Evolutionary conservation across 2,797 vertebrate species (phyloP), one percentile per base, ranked within the genome.

Genomic region (Silurus lanzhouensis): DNA sequence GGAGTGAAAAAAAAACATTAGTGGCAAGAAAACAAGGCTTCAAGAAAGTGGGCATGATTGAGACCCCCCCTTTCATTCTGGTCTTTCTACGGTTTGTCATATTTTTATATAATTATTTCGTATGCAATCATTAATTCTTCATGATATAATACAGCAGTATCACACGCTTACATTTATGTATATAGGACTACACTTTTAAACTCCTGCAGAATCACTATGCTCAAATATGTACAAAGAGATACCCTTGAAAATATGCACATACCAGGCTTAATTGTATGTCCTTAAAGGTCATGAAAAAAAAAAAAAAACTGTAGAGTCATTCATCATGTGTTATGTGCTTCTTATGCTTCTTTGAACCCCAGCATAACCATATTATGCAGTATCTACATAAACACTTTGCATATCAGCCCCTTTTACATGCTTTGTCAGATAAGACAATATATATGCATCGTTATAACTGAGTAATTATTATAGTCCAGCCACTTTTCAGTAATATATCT

Each of bases 271-370:
- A 27, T 55, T 75, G 14, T 27, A 74, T 55, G 48, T 55, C 72
- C 20, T 25, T 57, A 75, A 75, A 75, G 72, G 72, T 75, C 72
- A 75, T 27, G 72, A 57, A 75, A 75, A 55, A 17, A 13, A 57
- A 1, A 74, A 52, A 25, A 1, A 75, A 75, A 75, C 15, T 55
- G 0, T 57, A 9, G 38, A 52, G n/a, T 55, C 48, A 27, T 75
- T 5, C 48, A 75, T 57, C n/a, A 57, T 25, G n/a, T 25, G 14
- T 25, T 57, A 55, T 48, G 70, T 72, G 44, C 44, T 48, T 48
- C 70, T 48, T 72, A 72, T 72, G 44, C 44, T 22, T 72, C 9
- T 52, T 72, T 72, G 10, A 72, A 72, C 70, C 70, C 44, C 70
- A 72, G 48, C 72, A 57, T 27, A n/a, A 48, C 48, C 48, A 75